Evolutionary conservation across 2,888 invertebrate genomes (phyloP), one percentile per base, ranked within the genome.

Genomic region (Bombylius major): DNA sequence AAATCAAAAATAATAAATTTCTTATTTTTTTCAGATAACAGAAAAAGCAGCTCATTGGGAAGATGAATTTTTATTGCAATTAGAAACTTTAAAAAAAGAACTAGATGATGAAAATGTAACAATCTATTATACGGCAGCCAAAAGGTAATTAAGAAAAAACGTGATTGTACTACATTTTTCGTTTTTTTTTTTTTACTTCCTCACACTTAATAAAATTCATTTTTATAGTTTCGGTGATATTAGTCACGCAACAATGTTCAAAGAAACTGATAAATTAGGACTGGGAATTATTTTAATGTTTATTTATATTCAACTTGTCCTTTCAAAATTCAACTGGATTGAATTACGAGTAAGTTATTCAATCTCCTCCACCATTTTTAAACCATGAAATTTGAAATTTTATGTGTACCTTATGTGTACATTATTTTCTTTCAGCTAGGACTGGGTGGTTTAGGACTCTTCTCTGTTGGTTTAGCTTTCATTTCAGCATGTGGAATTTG

Each of bases 391-490:
- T 23, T 23, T 23, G n/a, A n/a, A 50, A 44, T 36, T 36, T 23
- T n/a, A 44, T 33, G 8, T 47, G 42, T 48, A 11, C 7, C 5
- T 39, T 32, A 48, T 31, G n/a, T 13, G 5, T 6, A 31, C 44
- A 9, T 13, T 4, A 53, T 31, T 50, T 44, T 47, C 13, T 47
- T 32, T 36, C 7, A 82, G 84, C 73, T 86, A 59, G 79, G 81
- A 58, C 72, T 89, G 56, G 84, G 85, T 7, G 73, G 79, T 62
- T 76, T 84, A 44, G 89, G 89, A 42, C 73, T 90, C 52, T 65
- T 86, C 14, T 82, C 83, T 65, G 83, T 89, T 44, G 86, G 81
- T 8, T 79, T 88, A 76, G 83, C 89, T 1, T 86, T 89, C 65
- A 68, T 83, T 4, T 79, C 83, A 42, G 81, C 87, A 1, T 79